phyloP scores from a whole-genome alignment of 1,140 invertebrate species.

The Nymphalis io region DNA sequence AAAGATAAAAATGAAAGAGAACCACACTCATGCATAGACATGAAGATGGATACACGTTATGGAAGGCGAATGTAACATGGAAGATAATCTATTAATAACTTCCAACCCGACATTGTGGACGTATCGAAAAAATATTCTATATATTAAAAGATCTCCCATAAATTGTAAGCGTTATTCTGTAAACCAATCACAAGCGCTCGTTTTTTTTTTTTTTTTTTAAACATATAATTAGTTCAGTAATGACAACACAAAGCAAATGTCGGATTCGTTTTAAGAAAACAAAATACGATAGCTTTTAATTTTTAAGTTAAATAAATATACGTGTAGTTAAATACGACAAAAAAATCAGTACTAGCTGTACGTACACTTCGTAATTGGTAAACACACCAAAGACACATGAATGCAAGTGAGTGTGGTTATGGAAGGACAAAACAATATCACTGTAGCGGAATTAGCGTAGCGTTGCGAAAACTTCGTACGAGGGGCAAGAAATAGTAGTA shows the following conservation, averaged over 20 bases:
- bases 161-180: constrained; percentile 67
- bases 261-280: constrained; percentile 63
- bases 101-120: constrained; percentile 76
- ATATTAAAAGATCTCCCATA: constrained; percentile 45
- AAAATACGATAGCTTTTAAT: constrained; percentile 23
- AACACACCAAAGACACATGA: constrained; percentile 53
- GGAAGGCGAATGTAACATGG: constrained; percentile 32
- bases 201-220: constrained; percentile 36
- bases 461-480: constrained; percentile 24
- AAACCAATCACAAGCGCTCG: constrained; percentile 80
- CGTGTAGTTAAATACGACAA: constrained; percentile 11
- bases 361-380: constrained; percentile 29
- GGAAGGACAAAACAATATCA: constrained; percentile 57
- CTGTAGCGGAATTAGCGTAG: constrained; percentile 60
- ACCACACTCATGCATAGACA: constrained; percentile 79
- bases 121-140: constrained; percentile 38
- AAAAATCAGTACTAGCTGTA: constrained; percentile 28
- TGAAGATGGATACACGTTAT: constrained; percentile 47
- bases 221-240: constrained; percentile 47
- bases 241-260: constrained; percentile 76
- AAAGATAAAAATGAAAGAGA: constrained; percentile 57
- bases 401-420: constrained; percentile 80
- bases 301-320: constrained; percentile 10
- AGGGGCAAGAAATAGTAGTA: neutral
- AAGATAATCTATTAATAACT: constrained; percentile 46